Evolutionary conservation across 2,888 invertebrate genomes (phyloP).

Genomic region (Tromatobia lineatoria): DNA sequence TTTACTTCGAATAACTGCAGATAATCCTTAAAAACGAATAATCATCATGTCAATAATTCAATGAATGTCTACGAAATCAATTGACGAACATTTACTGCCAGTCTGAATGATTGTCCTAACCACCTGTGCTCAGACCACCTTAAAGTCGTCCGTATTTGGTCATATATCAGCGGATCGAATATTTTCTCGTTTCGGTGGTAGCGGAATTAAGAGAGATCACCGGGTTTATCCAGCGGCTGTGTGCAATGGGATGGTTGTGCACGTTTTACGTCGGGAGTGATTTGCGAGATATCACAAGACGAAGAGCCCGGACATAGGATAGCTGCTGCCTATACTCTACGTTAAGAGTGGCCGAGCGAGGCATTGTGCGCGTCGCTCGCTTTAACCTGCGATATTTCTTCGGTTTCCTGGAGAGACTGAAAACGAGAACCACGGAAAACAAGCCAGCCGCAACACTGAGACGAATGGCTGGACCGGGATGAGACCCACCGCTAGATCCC

Average conservation of each 20-base stretch:
- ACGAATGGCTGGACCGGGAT: constrained; percentile 50
- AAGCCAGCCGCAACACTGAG: constrained; percentile 58
- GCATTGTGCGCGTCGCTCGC: constrained; percentile 61
- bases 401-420: constrained; percentile 66
- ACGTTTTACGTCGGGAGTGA: constrained; percentile 63
- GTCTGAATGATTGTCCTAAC: not conserved
- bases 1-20: no score
- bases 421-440: constrained; percentile 41
- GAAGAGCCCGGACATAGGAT: constrained; percentile 54
- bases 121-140: not conserved
- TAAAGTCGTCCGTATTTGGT: constrained; percentile 55
- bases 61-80: not conserved
- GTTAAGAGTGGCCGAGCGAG: constrained; percentile 46
- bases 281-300: constrained; percentile 70
- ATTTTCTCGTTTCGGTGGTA: constrained; percentile 51
- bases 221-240: constrained; percentile 61
- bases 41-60: no score
- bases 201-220: constrained; percentile 63
- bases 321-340: constrained; percentile 36
- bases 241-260: constrained; percentile 36
- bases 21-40: no score
- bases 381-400: constrained; percentile 71
- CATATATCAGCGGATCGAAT: constrained; percentile 51
- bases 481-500: constrained; percentile 57
- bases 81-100: not conserved